Evolutionary conservation across 2,888 invertebrate genomes (phyloP).

Genomic region (Heliconius ismenius): DNA sequence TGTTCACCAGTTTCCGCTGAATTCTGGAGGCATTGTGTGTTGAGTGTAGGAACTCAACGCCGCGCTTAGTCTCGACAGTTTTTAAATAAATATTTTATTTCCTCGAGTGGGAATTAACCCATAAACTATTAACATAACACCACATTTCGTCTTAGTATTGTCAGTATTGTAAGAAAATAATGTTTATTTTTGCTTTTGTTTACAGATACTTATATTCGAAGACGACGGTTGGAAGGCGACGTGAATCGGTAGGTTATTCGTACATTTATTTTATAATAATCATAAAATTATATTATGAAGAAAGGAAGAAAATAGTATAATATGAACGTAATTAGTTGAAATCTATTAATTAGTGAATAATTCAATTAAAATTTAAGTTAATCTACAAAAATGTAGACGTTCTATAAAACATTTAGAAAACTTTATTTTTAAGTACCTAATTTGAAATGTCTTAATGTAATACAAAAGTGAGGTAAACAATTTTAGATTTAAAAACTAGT

Average conservation of each 20-base stretch:
- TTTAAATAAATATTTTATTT: too few relatives aligned
- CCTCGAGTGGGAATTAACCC: too few relatives aligned
- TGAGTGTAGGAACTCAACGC: too few relatives aligned
- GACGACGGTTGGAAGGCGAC: slow-evolving; percentile 12
- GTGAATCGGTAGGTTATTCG: slow-evolving; percentile 27
- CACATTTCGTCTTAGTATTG: too few relatives aligned
- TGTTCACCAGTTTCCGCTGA: too few relatives aligned
- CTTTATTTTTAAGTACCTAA: neutral
- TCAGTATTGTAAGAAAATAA: neutral
- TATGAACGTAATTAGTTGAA: neutral
- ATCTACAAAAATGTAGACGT: neutral
- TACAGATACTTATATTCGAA: slow-evolving; percentile 26
- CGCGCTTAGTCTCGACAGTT: too few relatives aligned
- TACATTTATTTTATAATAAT: neutral
- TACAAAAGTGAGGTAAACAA: slow-evolving; percentile 6
- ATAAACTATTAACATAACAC: too few relatives aligned
- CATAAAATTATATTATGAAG: too few relatives aligned
- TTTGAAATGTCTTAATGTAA: neutral
- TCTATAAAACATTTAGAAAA: neutral
- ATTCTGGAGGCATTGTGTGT: too few relatives aligned
- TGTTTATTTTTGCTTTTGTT: slow-evolving; percentile 4
- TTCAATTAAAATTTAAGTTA: neutral
- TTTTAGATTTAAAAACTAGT: slow-evolving; percentile 38
- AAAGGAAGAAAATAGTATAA: neutral
- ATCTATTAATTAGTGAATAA: neutral